These are phyloP conservation scores for Gila robusta DNA, from an alignment of 2,797 vertebrate genomes.

Conservation along the genomic window DNA sequence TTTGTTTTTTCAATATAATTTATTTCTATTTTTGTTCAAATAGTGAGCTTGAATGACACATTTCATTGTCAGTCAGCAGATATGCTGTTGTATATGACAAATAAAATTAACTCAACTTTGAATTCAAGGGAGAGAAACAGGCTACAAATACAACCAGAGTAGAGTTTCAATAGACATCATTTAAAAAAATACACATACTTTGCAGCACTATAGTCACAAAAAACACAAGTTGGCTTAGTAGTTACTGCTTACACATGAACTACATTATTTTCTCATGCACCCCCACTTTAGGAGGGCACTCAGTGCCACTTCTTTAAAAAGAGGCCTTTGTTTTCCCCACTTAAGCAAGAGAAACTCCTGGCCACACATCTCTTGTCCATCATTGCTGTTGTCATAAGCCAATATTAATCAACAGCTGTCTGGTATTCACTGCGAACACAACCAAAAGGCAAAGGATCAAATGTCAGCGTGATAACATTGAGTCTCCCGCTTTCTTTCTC, in stretches of 20 bases:
- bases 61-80: neutral
- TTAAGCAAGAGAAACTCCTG: slow-evolving; percentile 56
- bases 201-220: neutral
- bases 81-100: slow-evolving; percentile 6
- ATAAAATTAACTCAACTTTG: neutral
- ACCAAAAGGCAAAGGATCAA: slow-evolving; percentile 59
- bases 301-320: slow-evolving; percentile 53
- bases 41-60: neutral
- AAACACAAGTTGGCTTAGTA: neutral
- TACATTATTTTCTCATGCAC: slow-evolving; percentile 2
- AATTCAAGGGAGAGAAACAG: neutral
- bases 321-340: slow-evolving; percentile 49
- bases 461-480: slow-evolving; percentile 54
- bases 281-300: neutral
- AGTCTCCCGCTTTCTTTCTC: slow-evolving; percentile 52
- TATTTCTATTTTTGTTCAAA: neutral
- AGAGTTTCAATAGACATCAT: neutral
- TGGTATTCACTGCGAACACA: slow-evolving; percentile 59
- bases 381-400: slow-evolving; percentile 69
- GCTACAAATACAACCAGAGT: slow-evolving; percentile 15
- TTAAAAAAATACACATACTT: neutral
- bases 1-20: neutral
- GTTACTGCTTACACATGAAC: neutral
- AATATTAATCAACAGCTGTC: slow-evolving; percentile 78
- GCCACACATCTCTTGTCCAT: slow-evolving; percentile 71